Percentiles rank a stretch among this genome's conserved stretches.
phyloP scores from a whole-genome alignment of 2,113 vertebrate genomes.

The Lathamus discolor region DNA sequence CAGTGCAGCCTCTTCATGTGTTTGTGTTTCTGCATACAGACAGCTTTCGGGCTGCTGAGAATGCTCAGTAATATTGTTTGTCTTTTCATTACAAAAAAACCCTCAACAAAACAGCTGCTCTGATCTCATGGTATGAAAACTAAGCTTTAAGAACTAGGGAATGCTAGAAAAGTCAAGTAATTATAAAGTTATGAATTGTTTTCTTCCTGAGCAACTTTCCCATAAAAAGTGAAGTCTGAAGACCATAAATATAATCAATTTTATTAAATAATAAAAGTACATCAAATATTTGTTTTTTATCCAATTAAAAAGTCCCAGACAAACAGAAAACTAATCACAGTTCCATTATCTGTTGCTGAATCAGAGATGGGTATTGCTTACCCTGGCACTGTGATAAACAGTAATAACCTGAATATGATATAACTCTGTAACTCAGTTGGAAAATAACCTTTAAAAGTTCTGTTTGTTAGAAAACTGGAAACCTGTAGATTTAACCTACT shows the following conservation, averaged over 20 bases:
- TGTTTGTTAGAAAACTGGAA: conserved; percentile 46
- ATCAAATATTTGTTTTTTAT: conserved; percentile 55
- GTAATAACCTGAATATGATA: conserved; percentile 52
- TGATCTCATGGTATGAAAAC: neutral
- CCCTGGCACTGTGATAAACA: conserved; percentile 54
- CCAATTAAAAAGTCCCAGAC: conserved; percentile 49
- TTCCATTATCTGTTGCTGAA: conserved; percentile 47
- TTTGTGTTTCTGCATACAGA: neutral
- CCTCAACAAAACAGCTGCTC: neutral
- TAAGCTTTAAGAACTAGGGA: neutral
- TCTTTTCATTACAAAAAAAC: neutral
- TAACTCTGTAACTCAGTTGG: conserved; percentile 28
- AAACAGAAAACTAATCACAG: conserved; percentile 49
- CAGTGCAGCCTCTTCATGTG: neutral
- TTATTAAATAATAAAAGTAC: conserved; percentile 70
- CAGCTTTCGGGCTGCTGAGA: neutral
- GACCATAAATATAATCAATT: conserved; percentile 68
- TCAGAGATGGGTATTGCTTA: conserved; percentile 57
- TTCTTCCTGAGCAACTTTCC: neutral
- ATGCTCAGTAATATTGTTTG: neutral
- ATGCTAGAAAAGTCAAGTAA: neutral
- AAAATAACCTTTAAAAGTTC: conserved; percentile 53
- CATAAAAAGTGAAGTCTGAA: conserved; percentile 35
- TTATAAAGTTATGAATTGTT: neutral
- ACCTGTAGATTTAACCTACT: conserved; percentile 12